Percentiles rank a stretch among this genome's conserved stretches.
Conservation (phyloP, 2,888 invertebrate genomes). For the Eupithecia exiguata region DNA sequence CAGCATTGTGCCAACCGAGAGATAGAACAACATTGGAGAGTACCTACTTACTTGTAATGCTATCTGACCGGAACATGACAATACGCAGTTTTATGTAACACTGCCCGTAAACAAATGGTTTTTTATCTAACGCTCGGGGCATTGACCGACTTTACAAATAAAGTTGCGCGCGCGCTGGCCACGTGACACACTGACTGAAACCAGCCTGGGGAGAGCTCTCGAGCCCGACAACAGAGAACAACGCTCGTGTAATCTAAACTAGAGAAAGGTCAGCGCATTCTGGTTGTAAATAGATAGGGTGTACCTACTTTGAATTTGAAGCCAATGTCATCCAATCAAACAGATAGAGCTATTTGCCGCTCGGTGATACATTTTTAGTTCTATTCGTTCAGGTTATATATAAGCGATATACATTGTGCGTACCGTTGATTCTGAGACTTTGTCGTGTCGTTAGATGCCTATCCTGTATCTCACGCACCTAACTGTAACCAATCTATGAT, state of each 20-base stretch:
- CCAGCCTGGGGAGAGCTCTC: slow-evolving; percentile 53
- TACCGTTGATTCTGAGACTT: background rate
- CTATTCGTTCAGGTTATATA: background rate
- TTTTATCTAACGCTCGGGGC: slow-evolving; percentile 82
- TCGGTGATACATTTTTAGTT: slow-evolving; percentile 44
- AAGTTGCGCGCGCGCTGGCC: slow-evolving; percentile 78
- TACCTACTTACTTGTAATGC: slow-evolving; percentile 44
- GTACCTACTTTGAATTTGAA: slow-evolving; percentile 65
- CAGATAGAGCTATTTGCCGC: slow-evolving; percentile 53
- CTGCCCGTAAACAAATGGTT: slow-evolving; percentile 76
- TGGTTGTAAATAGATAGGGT: slow-evolving; percentile 60
- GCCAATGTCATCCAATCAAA: slow-evolving; percentile 72
- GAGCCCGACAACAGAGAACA: slow-evolving; percentile 10
- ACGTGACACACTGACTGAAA: slow-evolving; percentile 75
- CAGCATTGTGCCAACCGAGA: background rate
- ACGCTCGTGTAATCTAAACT: background rate
- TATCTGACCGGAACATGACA: slow-evolving; percentile 60
- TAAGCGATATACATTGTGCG: background rate
- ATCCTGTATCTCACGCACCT: too few species aligned
- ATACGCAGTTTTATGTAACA: slow-evolving; percentile 75
- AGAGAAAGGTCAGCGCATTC: slow-evolving; percentile 43
- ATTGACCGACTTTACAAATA: slow-evolving; percentile 83
- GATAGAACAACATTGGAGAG: slow-evolving; percentile 40
- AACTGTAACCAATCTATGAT: too few species aligned
- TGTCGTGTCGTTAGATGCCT: background rate